Percentiles rank a stretch among this genome's conserved stretches.
phyloP scores from a whole-genome alignment of 2,888 invertebrate genomes.

The Drosophila tanythrix region DNA sequence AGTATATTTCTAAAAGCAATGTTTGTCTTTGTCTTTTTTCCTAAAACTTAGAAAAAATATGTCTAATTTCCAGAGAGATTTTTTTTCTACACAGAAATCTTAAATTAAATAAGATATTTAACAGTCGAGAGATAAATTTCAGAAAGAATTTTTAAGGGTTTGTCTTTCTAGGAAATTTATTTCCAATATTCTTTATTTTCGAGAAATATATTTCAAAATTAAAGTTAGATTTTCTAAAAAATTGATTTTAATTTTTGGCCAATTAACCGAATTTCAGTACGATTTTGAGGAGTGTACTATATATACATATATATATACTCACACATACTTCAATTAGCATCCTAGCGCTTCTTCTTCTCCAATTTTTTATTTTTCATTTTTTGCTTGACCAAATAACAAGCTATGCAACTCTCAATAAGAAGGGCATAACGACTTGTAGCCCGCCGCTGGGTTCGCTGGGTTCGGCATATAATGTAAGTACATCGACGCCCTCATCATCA shows the following conservation, averaged over 20 bases:
- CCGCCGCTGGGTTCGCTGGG: conserved; percentile 80
- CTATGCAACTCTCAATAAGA: conserved; percentile 91
- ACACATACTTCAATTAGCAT: no score
- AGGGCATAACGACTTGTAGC: conserved; percentile 86
- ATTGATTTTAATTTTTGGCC: background rate
- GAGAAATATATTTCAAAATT: background rate
- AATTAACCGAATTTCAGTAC: background rate
- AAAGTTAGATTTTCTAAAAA: no score
- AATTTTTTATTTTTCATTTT: conserved; percentile 66
- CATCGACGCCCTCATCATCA: conserved; percentile 81
- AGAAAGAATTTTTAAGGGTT: background rate
- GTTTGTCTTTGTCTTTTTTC: background rate
- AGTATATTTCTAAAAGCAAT: background rate
- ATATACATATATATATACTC: background rate
- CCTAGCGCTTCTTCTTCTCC: background rate
- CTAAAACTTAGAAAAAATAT: background rate
- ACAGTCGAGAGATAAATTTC: no score
- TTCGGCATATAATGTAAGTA: conserved; percentile 69
- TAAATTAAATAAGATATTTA: no score
- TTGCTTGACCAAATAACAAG: conserved; percentile 85
- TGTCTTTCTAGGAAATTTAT: background rate
- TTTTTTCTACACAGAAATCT: background rate
- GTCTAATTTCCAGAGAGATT: background rate
- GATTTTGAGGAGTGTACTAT: background rate
- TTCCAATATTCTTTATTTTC: background rate